Conservation (phyloP, 2,888 invertebrate species). For the Uloborus plumipes region DNA sequence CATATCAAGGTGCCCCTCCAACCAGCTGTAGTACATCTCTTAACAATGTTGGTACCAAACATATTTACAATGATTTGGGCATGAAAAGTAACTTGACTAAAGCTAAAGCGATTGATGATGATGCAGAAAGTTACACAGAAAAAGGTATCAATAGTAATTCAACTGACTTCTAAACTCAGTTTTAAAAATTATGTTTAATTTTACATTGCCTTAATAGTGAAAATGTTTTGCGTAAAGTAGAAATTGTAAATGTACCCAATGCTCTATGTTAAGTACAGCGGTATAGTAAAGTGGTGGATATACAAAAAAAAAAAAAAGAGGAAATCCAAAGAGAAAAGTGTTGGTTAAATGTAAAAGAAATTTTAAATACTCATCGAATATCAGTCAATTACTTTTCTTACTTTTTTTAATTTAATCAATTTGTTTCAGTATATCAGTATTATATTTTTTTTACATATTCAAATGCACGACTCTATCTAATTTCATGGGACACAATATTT, state of each 20-base stretch:
- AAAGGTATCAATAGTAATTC: conserved; percentile 30
- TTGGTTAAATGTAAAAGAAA: no score
- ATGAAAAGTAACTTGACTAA: conserved; percentile 65
- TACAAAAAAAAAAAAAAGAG: no score
- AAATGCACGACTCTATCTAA: no score
- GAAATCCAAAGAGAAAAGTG: no score
- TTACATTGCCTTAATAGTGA: not conserved
- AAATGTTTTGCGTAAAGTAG: not conserved
- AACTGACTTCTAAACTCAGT: not conserved
- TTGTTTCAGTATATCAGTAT: no score
- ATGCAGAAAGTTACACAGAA: conserved; percentile 48
- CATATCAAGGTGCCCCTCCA: conserved; percentile 54
- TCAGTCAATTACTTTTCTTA: no score
- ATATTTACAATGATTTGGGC: conserved; percentile 65
- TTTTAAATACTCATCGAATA: no score
- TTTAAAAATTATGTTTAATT: not conserved
- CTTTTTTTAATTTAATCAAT: no score
- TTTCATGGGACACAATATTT: no score
- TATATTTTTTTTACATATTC: no score
- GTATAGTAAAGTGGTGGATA: no score
- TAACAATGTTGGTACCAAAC: conserved; percentile 63
- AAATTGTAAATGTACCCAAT: not conserved
- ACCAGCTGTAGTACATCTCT: conserved; percentile 15
- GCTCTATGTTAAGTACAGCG: not conserved
- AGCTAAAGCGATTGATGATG: conserved; percentile 64